These are phyloP conservation scores for Chaetodon trifasciatus DNA, from an alignment of 2,797 vertebrate species.

Conservation along the genomic window DNA sequence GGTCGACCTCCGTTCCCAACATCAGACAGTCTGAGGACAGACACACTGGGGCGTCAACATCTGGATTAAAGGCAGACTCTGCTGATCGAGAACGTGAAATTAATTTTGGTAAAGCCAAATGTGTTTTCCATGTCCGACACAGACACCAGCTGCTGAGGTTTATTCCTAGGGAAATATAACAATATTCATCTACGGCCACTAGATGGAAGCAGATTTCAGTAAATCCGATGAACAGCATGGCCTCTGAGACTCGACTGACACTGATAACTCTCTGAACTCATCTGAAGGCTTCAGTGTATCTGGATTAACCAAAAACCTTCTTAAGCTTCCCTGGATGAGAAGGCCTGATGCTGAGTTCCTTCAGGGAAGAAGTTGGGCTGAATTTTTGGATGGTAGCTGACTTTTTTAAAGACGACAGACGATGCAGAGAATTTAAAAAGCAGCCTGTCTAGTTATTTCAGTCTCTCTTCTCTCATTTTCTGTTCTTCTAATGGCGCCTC, in stretches of 20 bases:
- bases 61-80: background rate
- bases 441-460: background rate
- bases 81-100: background rate
- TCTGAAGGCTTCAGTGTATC: slow-evolving; percentile 25
- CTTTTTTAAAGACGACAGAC: background rate
- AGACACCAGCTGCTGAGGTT: background rate
- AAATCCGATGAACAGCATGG: accelerated
- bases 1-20: slow-evolving; percentile 89
- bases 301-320: slow-evolving; percentile 17
- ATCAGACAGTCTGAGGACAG: slow-evolving; percentile 80
- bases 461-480: background rate
- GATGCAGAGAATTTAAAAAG: background rate
- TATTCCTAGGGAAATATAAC: background rate
- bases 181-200: slow-evolving; percentile 45
- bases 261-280: background rate
- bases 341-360: background rate
- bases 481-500: background rate
- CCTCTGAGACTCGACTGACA: background rate
- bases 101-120: background rate
- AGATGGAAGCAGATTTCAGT: slow-evolving; percentile 66
- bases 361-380: background rate
- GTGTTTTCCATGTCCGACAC: background rate
- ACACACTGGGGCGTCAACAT: background rate
- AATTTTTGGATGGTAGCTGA: background rate
- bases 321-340: slow-evolving; percentile 17